These are phyloP conservation scores for Bactericera cockerelli DNA, from an alignment of 1,140 invertebrate species.

Conservation along the genomic window DNA sequence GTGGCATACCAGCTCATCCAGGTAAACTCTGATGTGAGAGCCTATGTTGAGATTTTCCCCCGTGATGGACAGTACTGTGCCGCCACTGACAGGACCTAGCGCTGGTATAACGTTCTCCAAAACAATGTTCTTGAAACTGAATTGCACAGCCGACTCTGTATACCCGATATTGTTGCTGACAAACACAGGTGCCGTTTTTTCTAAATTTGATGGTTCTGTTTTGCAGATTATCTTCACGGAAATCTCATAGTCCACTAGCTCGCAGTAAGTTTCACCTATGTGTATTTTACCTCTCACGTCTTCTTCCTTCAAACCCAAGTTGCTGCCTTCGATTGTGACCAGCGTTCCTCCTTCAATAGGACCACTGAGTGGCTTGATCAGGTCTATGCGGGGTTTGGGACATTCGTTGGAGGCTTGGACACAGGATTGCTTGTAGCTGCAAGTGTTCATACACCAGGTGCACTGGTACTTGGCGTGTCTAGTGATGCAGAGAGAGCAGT, in stretches of 20 bases:
- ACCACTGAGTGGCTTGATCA: conserved; percentile 86
- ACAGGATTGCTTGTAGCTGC: conserved; percentile 70
- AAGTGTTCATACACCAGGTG: conserved; percentile 79
- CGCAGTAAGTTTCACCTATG: conserved; percentile 79
- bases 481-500: conserved; percentile 87
- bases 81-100: conserved; percentile 82
- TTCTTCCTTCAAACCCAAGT: conserved; percentile 76
- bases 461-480: conserved; percentile 75
- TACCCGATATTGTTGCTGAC: conserved; percentile 79
- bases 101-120: conserved; percentile 65
- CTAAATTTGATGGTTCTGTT: conserved; percentile 55
- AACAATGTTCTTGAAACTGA: conserved; percentile 76
- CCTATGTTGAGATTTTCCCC: conserved; percentile 90
- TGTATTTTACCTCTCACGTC: conserved; percentile 83
- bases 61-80: conserved; percentile 76
- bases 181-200: conserved; percentile 62
- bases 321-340: conserved; percentile 89
- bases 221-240: conserved; percentile 80
- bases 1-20: conserved; percentile 76
- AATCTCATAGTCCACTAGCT: conserved; percentile 74
- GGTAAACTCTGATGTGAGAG: conserved; percentile 64
- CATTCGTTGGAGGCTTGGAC: conserved; percentile 60
- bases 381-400: conserved; percentile 81
- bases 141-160: conserved; percentile 74
- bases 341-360: conserved; percentile 91